phyloP scores from a whole-genome alignment of 2,888 invertebrate species.

The Toxonevra muliebris region DNA sequence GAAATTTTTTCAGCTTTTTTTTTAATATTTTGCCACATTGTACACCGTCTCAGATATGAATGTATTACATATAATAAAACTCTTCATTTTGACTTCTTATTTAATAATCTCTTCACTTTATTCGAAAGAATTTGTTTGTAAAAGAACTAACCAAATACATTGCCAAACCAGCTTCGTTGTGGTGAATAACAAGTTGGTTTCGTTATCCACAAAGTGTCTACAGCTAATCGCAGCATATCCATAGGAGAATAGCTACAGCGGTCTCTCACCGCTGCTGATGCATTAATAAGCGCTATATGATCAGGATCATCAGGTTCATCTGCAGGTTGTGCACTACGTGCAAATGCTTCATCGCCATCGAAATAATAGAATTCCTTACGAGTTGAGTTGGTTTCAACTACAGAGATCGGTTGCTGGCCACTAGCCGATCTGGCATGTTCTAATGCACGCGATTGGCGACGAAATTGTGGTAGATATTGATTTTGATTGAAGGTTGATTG shows the following conservation, averaged over 20 bases:
- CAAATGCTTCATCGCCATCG: slow-evolving; percentile 51
- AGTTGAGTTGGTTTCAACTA: slow-evolving; percentile 59
- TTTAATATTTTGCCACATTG: no score
- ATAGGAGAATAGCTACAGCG: slow-evolving; percentile 56
- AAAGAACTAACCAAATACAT: slow-evolving; percentile 49
- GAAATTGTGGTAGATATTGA: slow-evolving; percentile 24
- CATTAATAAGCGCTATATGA: background rate
- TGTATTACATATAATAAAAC: background rate
- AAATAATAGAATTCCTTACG: slow-evolving; percentile 57
- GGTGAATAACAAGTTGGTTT: slow-evolving; percentile 58
- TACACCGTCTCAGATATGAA: no score
- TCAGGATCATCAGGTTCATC: slow-evolving; percentile 20
- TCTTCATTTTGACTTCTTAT: background rate
- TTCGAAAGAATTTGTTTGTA: slow-evolving; percentile 1
- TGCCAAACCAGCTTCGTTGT: slow-evolving; percentile 55
- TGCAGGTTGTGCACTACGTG: slow-evolving; percentile 33
- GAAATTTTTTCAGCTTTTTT: no score
- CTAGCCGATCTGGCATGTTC: slow-evolving; percentile 27
- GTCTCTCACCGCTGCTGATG: slow-evolving; percentile 39
- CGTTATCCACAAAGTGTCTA: slow-evolving; percentile 57
- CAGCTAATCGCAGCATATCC: slow-evolving; percentile 55
- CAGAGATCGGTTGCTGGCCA: slow-evolving; percentile 50
- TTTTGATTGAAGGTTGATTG: slow-evolving; percentile 24
- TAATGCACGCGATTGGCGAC: slow-evolving; percentile 5
- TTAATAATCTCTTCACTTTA: slow-evolving; percentile 26